These are phyloP conservation scores for Asbolus verrucosus DNA, from an alignment of 1,140 invertebrate species.

Conservation along the genomic window DNA sequence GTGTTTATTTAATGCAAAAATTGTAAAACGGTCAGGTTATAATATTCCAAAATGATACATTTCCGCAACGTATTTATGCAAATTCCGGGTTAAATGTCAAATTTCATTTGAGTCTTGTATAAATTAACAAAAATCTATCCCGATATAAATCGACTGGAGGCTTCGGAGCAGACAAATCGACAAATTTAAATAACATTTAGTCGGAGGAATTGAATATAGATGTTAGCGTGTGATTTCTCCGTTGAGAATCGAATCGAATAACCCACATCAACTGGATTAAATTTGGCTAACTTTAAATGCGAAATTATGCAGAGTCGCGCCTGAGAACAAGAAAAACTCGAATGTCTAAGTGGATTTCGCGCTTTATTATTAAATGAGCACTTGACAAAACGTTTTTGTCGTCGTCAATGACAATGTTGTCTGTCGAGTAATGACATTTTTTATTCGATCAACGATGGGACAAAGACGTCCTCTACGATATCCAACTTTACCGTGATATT, in stretches of 20 bases:
- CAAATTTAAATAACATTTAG: slow-evolving; percentile 34
- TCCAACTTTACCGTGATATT: slow-evolving; percentile 27
- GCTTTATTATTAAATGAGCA: slow-evolving; percentile 43
- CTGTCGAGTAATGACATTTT: slow-evolving; percentile 22
- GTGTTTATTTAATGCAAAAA: slow-evolving; percentile 39
- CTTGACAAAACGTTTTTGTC: slow-evolving; percentile 36
- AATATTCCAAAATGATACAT: slow-evolving; percentile 41
- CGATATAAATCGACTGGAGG: slow-evolving; percentile 9
- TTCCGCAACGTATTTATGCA: slow-evolving; percentile 38
- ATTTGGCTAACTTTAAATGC: slow-evolving; percentile 34
- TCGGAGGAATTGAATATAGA: slow-evolving; percentile 37
- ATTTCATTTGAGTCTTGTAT: slow-evolving; percentile 29
- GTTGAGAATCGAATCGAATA: slow-evolving; percentile 28
- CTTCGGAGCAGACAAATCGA: slow-evolving; percentile 21
- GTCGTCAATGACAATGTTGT: slow-evolving; percentile 24
- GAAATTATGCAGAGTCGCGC: slow-evolving; percentile 41
- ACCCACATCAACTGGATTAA: slow-evolving; percentile 39
- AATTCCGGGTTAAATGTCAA: slow-evolving; percentile 40
- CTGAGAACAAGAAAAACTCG: slow-evolving; percentile 36
- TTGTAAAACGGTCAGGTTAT: slow-evolving; percentile 35
- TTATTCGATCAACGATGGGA: background rate
- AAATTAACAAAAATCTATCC: slow-evolving; percentile 37
- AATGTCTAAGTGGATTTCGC: slow-evolving; percentile 41
- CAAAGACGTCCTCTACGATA: slow-evolving; percentile 30
- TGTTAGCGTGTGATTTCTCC: slow-evolving; percentile 31